Percentiles rank a stretch among this genome's conserved stretches.
Conservation (phyloP, 1,140 invertebrate genomes). For the Melitaea cinxia region DNA sequence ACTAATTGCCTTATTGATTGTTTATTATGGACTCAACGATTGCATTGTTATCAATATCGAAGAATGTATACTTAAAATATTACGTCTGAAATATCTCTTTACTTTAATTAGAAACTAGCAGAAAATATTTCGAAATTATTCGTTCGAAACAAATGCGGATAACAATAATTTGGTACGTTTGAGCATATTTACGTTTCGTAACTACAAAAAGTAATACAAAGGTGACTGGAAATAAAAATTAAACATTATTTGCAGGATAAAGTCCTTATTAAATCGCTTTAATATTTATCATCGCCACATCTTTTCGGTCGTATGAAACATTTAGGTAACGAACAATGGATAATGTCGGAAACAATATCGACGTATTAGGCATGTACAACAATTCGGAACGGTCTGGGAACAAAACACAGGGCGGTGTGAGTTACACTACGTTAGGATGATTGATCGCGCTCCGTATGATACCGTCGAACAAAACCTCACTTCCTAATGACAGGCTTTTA, state of each 20-base stretch:
- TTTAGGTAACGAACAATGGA: neutral
- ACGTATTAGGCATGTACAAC: constrained; percentile 26
- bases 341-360: constrained; percentile 15
- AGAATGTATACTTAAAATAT: constrained; percentile 13
- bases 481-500: constrained; percentile 75
- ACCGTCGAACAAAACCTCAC: constrained; percentile 60
- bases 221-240: no score
- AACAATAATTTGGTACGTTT: neutral
- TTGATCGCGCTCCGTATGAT: constrained; percentile 68
- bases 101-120: neutral
- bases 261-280: neutral
- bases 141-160: neutral
- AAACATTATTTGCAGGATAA: neutral
- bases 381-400: constrained; percentile 65
- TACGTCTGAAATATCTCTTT: neutral
- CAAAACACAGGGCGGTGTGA: constrained; percentile 51
- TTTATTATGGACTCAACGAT: constrained; percentile 26
- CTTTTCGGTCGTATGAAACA: neutral
- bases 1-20: constrained; percentile 67
- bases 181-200: no score
- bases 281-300: neutral
- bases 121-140: neutral
- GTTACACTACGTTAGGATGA: constrained; percentile 63
- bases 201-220: no score
- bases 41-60: constrained; percentile 22